A percentile compares a stretch with the other conserved stretches of the same genome.
These are phyloP conservation scores for Thera obeliscata DNA, from an alignment of 2,888 invertebrate genomes.

Conservation along the genomic window DNA sequence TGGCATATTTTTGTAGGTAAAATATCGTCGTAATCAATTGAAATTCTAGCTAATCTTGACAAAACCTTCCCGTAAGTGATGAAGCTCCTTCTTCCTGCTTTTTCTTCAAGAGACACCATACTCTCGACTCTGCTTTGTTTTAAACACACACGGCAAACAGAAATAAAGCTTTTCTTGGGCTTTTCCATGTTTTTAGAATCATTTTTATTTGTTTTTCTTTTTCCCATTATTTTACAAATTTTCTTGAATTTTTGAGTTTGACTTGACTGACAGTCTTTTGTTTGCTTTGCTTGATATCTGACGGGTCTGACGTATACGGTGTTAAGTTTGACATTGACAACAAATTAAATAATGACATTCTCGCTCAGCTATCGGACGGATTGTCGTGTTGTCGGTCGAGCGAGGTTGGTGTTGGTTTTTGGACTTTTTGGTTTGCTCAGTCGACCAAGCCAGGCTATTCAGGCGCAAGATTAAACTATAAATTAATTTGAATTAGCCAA, in stretches of 20 bases:
- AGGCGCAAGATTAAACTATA: too few relatives aligned
- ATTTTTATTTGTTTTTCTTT: not conserved
- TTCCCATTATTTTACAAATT: not conserved
- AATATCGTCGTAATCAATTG: slow-evolving; percentile 54
- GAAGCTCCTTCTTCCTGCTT: slow-evolving; percentile 52
- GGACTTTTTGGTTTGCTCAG: too few relatives aligned
- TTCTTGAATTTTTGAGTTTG: not conserved
- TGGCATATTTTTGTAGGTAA: slow-evolving; percentile 66
- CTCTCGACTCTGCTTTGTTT: slow-evolving; percentile 50
- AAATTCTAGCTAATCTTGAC: slow-evolving; percentile 57
- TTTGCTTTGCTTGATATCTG: slow-evolving; percentile 1
- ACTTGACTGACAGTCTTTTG: not conserved
- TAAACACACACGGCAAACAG: slow-evolving; percentile 70
- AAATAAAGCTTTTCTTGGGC: slow-evolving; percentile 58
- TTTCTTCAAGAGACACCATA: slow-evolving; percentile 63
- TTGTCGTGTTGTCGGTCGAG: too few relatives aligned
- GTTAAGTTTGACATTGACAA: not conserved
- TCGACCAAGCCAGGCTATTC: too few relatives aligned
- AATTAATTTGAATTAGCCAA: too few relatives aligned
- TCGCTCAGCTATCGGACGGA: too few relatives aligned
- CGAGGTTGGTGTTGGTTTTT: too few relatives aligned
- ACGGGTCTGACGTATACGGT: not conserved
- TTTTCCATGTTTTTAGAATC: slow-evolving; percentile 48
- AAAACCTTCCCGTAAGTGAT: slow-evolving; percentile 66
- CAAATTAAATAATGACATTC: too few relatives aligned